These are phyloP conservation scores for Acrobasis suavella DNA, from an alignment of 2,888 invertebrate species.

Conservation along the genomic window DNA sequence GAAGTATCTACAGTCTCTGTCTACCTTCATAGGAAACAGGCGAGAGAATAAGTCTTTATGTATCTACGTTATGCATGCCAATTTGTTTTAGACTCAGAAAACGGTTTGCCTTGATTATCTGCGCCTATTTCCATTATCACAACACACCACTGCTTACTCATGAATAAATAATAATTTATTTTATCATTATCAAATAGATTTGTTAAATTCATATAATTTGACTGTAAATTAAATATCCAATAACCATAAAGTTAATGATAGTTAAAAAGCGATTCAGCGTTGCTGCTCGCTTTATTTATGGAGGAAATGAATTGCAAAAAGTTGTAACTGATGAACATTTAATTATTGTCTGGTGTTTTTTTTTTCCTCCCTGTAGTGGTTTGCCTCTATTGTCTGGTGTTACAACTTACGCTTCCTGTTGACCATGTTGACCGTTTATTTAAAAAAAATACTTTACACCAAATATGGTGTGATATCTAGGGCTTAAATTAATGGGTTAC, in stretches of 20 bases:
- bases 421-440: neutral
- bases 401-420: conserved; percentile 10
- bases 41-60: too few relatives aligned
- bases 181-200: neutral
- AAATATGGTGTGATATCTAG: neutral
- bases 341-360: conserved; percentile 7
- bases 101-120: too few relatives aligned
- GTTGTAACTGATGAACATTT: conserved; percentile 14
- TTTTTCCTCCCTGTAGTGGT: too few relatives aligned
- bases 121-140: too few relatives aligned
- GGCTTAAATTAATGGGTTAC: neutral
- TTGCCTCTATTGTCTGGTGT: conserved; percentile 2
- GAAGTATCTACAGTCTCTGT: too few relatives aligned
- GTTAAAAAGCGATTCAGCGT: conserved; percentile 20
- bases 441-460: neutral
- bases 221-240: neutral
- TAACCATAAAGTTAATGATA: conserved; percentile 11
- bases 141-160: too few relatives aligned
- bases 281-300: conserved; percentile 3
- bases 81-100: too few relatives aligned
- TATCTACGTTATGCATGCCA: too few relatives aligned
- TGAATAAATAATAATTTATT: neutral
- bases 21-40: too few relatives aligned
- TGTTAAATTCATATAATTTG: neutral
- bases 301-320: conserved; percentile 15